Base-by-base conservation (phyloP, 2,888 invertebrate genomes). In the Monochamus alternatus region DNA sequence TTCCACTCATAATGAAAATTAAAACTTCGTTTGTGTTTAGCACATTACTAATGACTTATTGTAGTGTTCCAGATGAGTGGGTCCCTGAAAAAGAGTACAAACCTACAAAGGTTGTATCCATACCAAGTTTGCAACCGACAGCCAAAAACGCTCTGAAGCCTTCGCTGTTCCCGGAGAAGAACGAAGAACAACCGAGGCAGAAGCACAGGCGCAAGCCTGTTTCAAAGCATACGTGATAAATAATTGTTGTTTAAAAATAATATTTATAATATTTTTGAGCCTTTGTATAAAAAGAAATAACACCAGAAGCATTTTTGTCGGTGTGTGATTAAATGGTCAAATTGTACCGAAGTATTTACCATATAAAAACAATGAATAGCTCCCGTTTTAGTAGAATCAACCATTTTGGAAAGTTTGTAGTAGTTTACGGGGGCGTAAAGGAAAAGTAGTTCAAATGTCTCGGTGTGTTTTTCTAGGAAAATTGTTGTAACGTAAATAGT, bases 41-140 rank as follows among this genome's bases (percentile, higher is more conserved):
- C 38, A 7, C 1, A 3, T 12, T 7, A 32, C 63, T 63, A 22
- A 58, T 58, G 5, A 3, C 2, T 8, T 66, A 8, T 52, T 76
- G 10, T 90, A 97, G 97, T 86, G 89, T 96, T 88, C 94, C 95
- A 30, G 96, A 97, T 89, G 95, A 96, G 87, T 97, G 97, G 97
- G 91, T 97, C 80, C 90, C 93, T 0, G 96, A 95, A 88, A 92
- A 93, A 87, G 92, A 93, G 77, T 93, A 93, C 87, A 91, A 90
- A 84, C 90, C 91, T 71, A 91, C 91, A 78, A 94, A 93, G 89
- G 89, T 90, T 55, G 91, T 94, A 59, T 90, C 91, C 85, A 92
- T 93, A 73, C 89, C 91, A 3, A 83, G 88, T 71, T 87, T 93
- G 79, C 88, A 91, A 8, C 88, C 89, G 9, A 87, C 89, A 77